A percentile compares a stretch with the other conserved stretches of the same genome.
phyloP scores from a whole-genome alignment of 1,140 invertebrate genomes.

The Orchestia grillus region DNA sequence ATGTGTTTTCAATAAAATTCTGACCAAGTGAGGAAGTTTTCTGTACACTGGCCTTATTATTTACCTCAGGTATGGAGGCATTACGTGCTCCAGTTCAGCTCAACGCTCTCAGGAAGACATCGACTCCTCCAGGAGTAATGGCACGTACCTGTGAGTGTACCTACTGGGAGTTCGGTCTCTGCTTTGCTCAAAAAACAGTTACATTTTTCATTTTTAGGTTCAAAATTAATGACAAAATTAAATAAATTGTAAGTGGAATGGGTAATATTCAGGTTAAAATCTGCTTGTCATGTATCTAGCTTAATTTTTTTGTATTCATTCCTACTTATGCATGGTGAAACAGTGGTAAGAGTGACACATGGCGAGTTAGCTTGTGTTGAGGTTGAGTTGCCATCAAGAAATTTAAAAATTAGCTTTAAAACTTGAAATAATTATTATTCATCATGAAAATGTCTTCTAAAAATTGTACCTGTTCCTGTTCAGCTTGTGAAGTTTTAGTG shows the following conservation, averaged over 20 bases:
- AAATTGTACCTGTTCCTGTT: background rate
- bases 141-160: slow-evolving; percentile 3
- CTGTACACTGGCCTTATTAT: background rate
- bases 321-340: background rate
- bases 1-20: no score
- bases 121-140: background rate
- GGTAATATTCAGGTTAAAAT: background rate
- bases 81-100: background rate
- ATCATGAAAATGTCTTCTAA: background rate
- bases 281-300: background rate
- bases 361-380: background rate
- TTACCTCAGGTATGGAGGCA: slow-evolving; percentile 37
- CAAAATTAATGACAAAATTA: background rate
- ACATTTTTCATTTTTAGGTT: no score
- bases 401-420: background rate
- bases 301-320: background rate
- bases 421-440: background rate
- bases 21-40: no score
- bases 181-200: background rate
- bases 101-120: background rate
- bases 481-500: background rate
- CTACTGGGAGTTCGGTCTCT: background rate
- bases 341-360: background rate
- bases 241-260: background rate
- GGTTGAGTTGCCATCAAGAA: background rate